phyloP scores from a whole-genome alignment of 2,797 vertebrate genomes.

The Miichthys miiuy region DNA sequence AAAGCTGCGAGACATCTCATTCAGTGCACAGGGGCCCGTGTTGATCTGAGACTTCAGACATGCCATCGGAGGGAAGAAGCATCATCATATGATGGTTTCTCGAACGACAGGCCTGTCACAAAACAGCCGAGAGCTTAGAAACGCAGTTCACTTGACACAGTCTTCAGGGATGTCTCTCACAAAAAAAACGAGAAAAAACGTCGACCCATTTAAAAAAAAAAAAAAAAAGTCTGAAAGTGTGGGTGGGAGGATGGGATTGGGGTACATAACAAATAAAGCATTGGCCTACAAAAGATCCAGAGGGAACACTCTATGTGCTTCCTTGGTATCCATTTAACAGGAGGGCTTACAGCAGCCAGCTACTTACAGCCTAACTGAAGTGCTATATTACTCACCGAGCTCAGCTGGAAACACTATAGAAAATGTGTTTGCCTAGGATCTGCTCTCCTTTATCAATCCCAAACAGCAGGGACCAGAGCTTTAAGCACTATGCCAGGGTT shows the following conservation, averaged over 20 bases:
- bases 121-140: constrained; percentile 68
- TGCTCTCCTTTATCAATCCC: constrained; percentile 83
- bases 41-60: constrained; percentile 75
- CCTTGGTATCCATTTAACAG: constrained; percentile 77
- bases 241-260: constrained; percentile 63
- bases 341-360: constrained; percentile 77
- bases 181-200: constrained; percentile 42
- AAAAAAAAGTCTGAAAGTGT: constrained; percentile 31
- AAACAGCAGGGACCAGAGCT: constrained; percentile 80
- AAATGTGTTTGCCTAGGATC: constrained; percentile 81
- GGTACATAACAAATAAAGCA: constrained; percentile 76
- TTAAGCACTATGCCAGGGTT: constrained; percentile 74
- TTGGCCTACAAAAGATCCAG: constrained; percentile 72
- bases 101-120: constrained; percentile 67
- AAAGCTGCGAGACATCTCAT: constrained; percentile 81
- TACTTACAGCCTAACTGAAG: constrained; percentile 74
- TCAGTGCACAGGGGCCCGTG: constrained; percentile 70
- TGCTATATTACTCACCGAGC: constrained; percentile 82
- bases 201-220: constrained; percentile 43
- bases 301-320: constrained; percentile 71
- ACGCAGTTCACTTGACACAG: constrained; percentile 66
- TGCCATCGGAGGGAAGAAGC: constrained; percentile 70
- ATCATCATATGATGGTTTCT: constrained; percentile 64
- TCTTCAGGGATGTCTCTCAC: constrained; percentile 63
- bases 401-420: constrained; percentile 81